Percentiles rank a stretch among this genome's conserved stretches.
phyloP scores from a whole-genome alignment of 2,113 vertebrate species.

The Cranoglanis bouderius region DNA sequence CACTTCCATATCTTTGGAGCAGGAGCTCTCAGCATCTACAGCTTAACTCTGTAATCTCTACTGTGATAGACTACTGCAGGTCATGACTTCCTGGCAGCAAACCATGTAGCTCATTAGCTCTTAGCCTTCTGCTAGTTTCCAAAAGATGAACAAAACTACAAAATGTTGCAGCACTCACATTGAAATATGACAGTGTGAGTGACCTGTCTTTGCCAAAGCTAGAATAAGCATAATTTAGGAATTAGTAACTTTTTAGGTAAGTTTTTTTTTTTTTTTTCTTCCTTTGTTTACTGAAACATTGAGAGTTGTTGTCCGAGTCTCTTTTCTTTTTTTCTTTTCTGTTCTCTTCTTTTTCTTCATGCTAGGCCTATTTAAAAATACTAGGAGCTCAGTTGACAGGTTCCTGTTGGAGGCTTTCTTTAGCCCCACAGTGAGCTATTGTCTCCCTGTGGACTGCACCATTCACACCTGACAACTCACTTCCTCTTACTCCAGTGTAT shows the following conservation, averaged over 20 bases:
- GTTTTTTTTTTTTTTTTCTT: not conserved
- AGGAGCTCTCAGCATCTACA: slow-evolving; percentile 4
- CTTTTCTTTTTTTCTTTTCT: not conserved
- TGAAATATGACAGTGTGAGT: not conserved
- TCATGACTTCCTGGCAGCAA: slow-evolving; percentile 42
- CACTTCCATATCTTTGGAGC: slow-evolving; percentile 20
- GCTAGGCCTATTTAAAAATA: slow-evolving; percentile 8
- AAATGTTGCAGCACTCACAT: not conserved
- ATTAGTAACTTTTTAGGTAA: not conserved
- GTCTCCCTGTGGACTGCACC: slow-evolving; percentile 39
- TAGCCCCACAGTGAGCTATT: slow-evolving; percentile 16
- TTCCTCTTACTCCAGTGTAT: slow-evolving; percentile 17
- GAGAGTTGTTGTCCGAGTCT: not conserved
- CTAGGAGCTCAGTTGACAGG: not conserved
- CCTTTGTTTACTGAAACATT: not conserved
- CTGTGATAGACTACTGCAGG: not conserved
- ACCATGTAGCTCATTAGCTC: slow-evolving; percentile 5
- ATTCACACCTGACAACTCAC: slow-evolving; percentile 48
- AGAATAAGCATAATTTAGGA: not conserved
- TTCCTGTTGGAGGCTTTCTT: slow-evolving; percentile 35
- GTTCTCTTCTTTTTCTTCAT: not conserved
- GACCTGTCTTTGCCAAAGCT: not conserved
- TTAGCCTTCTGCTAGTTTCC: not conserved
- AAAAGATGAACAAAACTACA: not conserved
- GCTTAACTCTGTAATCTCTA: not conserved